Percentiles rank a stretch among this genome's conserved stretches.
phyloP scores from a whole-genome alignment of 2,888 invertebrate species.

The Drosophila ezoana region DNA sequence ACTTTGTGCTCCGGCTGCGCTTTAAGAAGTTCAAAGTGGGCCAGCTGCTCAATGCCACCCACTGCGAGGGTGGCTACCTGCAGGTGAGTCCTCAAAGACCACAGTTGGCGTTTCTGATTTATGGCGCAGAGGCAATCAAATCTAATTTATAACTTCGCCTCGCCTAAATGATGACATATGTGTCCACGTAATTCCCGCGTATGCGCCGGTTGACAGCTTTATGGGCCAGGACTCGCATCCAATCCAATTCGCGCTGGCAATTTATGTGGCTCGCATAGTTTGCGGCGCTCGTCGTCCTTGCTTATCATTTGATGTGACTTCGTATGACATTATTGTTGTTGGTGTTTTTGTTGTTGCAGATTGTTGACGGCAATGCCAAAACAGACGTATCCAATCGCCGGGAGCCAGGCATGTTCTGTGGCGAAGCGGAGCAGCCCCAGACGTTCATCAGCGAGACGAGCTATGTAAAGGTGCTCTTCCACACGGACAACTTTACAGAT shows the following conservation, averaged over 20 bases:
- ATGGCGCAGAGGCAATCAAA: slow-evolving; percentile 71
- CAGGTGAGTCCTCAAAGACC: slow-evolving; percentile 87
- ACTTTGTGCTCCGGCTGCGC: slow-evolving; percentile 94
- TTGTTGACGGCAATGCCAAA: slow-evolving; percentile 95
- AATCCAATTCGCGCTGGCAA: slow-evolving; percentile 41
- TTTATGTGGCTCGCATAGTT: slow-evolving; percentile 28
- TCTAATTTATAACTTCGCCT: slow-evolving; percentile 75
- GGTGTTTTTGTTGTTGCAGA: slow-evolving; percentile 86
- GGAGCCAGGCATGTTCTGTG: slow-evolving; percentile 96
- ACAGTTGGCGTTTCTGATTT: slow-evolving; percentile 63
- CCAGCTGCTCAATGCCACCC: slow-evolving; percentile 93
- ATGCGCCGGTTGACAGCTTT: slow-evolving; percentile 49
- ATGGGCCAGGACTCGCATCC: slow-evolving; percentile 36
- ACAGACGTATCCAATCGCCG: slow-evolving; percentile 94
- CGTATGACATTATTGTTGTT: slow-evolving; percentile 8
- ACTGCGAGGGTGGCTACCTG: slow-evolving; percentile 94
- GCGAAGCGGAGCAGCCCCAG: slow-evolving; percentile 96
- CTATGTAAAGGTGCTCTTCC: slow-evolving; percentile 95
- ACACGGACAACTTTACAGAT: slow-evolving; percentile 96
- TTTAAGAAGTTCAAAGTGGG: slow-evolving; percentile 98
- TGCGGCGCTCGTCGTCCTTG: slow-evolving; percentile 23
- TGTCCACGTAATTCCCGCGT: slow-evolving; percentile 26
- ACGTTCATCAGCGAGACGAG: slow-evolving; percentile 97
- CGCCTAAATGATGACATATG: slow-evolving; percentile 78
- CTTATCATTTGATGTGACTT: slow-evolving; percentile 52